A percentile compares a stretch with the other conserved stretches of the same genome.
These are phyloP conservation scores for Chesias legatella DNA, from an alignment of 2,888 invertebrate species.

Conservation along the genomic window DNA sequence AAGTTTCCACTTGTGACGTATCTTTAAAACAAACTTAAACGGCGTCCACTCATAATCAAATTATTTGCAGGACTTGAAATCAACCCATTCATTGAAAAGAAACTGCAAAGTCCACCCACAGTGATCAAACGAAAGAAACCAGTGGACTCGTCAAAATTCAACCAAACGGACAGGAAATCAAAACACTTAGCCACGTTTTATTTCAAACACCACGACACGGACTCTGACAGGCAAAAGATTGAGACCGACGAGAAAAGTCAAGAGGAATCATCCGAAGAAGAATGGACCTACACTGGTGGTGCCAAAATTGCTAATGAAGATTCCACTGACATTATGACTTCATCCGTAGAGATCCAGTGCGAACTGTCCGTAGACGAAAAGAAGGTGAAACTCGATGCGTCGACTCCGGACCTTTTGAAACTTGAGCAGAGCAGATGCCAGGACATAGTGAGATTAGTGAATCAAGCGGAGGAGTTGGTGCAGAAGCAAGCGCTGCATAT, in stretches of 20 bases:
- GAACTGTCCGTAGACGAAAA: conserved; percentile 62
- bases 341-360: conserved; percentile 73
- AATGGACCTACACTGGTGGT: conserved; percentile 84
- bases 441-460: conserved; percentile 87
- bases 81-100: conserved; percentile 47
- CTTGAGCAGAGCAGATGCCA: conserved; percentile 76
- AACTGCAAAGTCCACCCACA: conserved; percentile 63
- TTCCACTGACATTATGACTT: conserved; percentile 74
- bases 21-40: conserved; percentile 1
- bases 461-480: conserved; percentile 90
- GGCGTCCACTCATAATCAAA: conserved; percentile 18
- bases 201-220: conserved; percentile 92
- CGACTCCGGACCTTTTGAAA: conserved; percentile 71
- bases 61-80: conserved; percentile 55
- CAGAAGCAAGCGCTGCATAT: conserved; percentile 74
- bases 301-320: conserved; percentile 68
- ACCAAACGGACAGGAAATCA: conserved; percentile 87
- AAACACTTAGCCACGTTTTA: conserved; percentile 92
- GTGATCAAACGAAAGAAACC: conserved; percentile 76
- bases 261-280: conserved; percentile 73
- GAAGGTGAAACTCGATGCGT: conserved; percentile 56
- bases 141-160: conserved; percentile 81
- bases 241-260: conserved; percentile 71
- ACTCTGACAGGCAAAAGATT: conserved; percentile 86
- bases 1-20: no score